Evolutionary conservation across 2,113 vertebrate genomes (phyloP), one percentile per base, ranked within the genome.

Genomic region (Proterorhinus semilunaris): DNA sequence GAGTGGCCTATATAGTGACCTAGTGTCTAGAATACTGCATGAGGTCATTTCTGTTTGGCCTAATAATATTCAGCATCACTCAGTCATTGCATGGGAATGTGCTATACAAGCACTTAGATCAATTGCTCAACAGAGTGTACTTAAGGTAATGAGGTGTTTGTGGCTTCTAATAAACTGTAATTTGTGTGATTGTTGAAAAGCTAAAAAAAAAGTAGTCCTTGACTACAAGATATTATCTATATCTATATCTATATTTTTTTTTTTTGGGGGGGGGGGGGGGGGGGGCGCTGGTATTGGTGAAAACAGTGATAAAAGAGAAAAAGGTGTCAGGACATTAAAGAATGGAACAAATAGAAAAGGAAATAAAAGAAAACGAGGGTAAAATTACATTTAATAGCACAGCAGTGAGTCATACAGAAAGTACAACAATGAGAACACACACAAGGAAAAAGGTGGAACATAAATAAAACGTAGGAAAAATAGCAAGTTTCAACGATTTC

Each of bases 301-400:
- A n/a, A 12, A 57, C 55, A 71, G 27, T 61, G 58, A 6, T 61
- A 69, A 61, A 57, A 75, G 70, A 74, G 46, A 48, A 2, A 66
- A 36, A 36, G 3, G 53, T 51, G 62, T 36, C 71, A 66, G 72
- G 21, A 65, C 67, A 71, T 66, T 50, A 66, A 71, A 44, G 43
- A 83, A 87, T 88, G 85, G 84, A 81, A 36, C 78, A 76, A 77
- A 21, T 69, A 89, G 16, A 75, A 87, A 83, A 87, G 74, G 73
- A 86, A 86, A 75, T 65, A 86, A 84, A 64, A 0, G 58, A 80
- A 90, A 87, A 89, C 82, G 89, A 86, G 91, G 93, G 92, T 90
- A 92, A 87, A 93, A 89, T 75, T 85, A 75, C 79, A 83, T 94
- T 98, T 98, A 98, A 97, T 98, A 87, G 83, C 82, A 93, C 83